These are phyloP conservation scores for Sipha maydis DNA, from an alignment of 2,888 invertebrate species.

Conservation along the genomic window DNA sequence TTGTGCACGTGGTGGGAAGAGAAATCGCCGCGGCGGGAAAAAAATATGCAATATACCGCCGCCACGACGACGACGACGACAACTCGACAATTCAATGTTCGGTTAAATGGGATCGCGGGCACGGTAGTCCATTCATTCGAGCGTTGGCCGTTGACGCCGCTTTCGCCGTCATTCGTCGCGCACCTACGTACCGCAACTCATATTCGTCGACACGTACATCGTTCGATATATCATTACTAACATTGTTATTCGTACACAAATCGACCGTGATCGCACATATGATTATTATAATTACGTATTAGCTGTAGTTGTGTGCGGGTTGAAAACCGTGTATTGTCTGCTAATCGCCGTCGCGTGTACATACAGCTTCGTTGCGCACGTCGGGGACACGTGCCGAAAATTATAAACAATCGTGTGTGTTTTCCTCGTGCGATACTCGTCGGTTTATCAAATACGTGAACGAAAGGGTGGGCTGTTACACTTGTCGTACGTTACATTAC, in stretches of 20 bases:
- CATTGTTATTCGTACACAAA: not conserved
- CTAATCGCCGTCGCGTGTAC: not conserved
- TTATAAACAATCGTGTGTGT: not conserved
- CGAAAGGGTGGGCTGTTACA: not conserved
- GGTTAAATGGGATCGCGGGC: conserved; percentile 51
- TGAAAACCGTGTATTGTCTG: not conserved
- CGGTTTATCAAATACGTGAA: not conserved
- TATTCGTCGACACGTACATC: not conserved
- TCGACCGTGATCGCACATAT: not conserved
- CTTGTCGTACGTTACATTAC: not conserved
- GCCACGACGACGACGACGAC: not conserved
- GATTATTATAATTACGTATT: not conserved
- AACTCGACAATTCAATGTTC: no score
- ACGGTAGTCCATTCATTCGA: conserved; percentile 44
- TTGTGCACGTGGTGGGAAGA: not conserved
- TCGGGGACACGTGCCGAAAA: not conserved
- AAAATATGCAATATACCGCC: not conserved
- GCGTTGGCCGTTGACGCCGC: conserved; percentile 22
- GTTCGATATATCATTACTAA: not conserved
- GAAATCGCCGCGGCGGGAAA: not conserved
- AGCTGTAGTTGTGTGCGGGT: not conserved
- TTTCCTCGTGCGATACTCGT: not conserved
- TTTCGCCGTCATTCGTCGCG: not conserved
- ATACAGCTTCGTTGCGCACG: not conserved
- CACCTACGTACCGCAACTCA: not conserved